These are phyloP conservation scores for Odontamblyopus rebecca DNA, from an alignment of 2,797 vertebrate species.

Conservation along the genomic window DNA sequence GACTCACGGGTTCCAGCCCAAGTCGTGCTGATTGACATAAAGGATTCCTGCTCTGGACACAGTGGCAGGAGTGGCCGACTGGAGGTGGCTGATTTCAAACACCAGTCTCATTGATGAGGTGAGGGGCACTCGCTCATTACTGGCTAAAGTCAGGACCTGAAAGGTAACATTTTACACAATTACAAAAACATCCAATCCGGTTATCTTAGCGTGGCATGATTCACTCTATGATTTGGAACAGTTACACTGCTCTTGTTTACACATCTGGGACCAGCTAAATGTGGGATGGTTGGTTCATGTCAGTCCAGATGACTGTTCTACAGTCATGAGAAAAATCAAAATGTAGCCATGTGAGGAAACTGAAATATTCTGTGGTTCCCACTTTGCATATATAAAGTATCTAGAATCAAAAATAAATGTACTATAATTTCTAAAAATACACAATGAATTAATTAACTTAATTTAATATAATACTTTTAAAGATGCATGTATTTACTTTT, in stretches of 20 bases:
- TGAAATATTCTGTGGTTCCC: background rate
- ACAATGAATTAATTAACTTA: background rate
- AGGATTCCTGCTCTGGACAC: slow-evolving; percentile 84
- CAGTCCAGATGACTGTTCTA: background rate
- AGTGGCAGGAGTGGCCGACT: slow-evolving; percentile 79
- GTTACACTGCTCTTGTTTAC: background rate
- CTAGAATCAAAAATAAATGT: no score
- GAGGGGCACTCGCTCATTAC: slow-evolving; percentile 79
- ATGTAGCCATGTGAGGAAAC: background rate
- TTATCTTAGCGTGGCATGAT: background rate
- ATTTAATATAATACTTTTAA: background rate
- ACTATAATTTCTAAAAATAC: background rate
- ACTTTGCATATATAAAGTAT: background rate
- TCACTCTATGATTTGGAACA: background rate
- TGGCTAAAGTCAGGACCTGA: slow-evolving; percentile 84
- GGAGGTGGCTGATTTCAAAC: slow-evolving; percentile 83
- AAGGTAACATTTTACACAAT: slow-evolving; percentile 18
- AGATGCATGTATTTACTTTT: background rate
- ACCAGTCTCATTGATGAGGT: slow-evolving; percentile 81
- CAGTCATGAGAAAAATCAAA: background rate
- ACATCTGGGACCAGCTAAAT: background rate
- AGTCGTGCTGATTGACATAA: slow-evolving; percentile 80
- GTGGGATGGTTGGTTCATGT: background rate
- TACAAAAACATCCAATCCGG: slow-evolving; percentile 11
- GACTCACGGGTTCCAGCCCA: slow-evolving; percentile 84